phyloP scores from a whole-genome alignment of 2,113 vertebrate species.

The Penelope pileata region DNA sequence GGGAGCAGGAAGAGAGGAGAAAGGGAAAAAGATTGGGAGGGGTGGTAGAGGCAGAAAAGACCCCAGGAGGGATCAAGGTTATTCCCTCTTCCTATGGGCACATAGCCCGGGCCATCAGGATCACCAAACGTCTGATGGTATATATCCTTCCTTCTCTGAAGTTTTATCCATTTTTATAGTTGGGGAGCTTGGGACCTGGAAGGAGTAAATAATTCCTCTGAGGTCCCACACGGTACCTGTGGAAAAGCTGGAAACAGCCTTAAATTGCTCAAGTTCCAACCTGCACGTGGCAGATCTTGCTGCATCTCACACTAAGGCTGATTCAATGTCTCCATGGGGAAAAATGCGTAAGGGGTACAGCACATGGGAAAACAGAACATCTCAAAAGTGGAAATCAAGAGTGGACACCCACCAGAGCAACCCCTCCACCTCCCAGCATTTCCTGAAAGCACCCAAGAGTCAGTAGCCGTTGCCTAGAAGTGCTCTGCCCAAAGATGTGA shows the following conservation, averaged over 20 bases:
- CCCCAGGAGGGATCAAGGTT: too few relatives aligned
- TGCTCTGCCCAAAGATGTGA: background rate
- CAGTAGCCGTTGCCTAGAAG: background rate
- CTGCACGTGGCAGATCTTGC: background rate
- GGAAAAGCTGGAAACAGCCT: background rate
- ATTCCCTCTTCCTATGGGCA: background rate
- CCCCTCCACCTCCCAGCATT: background rate
- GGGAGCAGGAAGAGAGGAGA: background rate
- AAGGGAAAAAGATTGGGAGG: background rate
- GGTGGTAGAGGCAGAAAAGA: conserved; percentile 18
- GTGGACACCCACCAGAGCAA: background rate
- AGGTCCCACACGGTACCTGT: background rate
- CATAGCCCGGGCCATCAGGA: background rate
- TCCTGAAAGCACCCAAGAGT: background rate
- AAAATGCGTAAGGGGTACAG: background rate
- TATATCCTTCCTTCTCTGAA: background rate
- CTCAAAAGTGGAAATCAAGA: background rate
- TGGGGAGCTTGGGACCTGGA: background rate
- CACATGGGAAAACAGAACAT: background rate
- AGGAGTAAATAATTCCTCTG: background rate
- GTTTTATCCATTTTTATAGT: background rate
- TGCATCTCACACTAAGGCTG: background rate
- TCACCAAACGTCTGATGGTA: background rate
- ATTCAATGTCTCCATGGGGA: background rate
- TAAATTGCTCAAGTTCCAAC: background rate